These are phyloP conservation scores for Neoniphon sammara DNA, from an alignment of 2,797 vertebrate species.

Conservation along the genomic window DNA sequence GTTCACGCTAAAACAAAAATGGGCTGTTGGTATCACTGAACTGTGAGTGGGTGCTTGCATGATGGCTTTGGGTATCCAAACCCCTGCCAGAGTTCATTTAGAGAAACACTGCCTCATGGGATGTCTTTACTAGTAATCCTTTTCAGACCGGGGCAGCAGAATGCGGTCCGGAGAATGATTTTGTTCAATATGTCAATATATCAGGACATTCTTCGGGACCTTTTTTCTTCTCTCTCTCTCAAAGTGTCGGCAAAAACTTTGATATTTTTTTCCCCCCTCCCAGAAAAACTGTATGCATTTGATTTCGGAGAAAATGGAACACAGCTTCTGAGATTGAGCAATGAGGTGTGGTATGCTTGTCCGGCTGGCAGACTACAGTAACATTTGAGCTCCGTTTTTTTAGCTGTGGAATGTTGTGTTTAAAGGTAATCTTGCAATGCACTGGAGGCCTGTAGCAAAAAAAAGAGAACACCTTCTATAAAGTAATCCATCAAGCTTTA, in stretches of 20 bases:
- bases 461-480: background rate
- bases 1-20: too few relatives aligned
- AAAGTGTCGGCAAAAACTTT: constrained; percentile 15
- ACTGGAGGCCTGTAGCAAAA: constrained; percentile 1
- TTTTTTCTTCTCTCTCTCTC: constrained; percentile 21
- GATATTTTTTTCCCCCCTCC: constrained; percentile 17
- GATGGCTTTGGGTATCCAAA: constrained; percentile 1
- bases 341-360: constrained; percentile 35
- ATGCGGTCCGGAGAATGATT: constrained; percentile 17
- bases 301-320: constrained; percentile 50
- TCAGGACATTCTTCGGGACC: constrained; percentile 15
- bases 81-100: constrained; percentile 18
- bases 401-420: constrained; percentile 34
- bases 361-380: constrained; percentile 16
- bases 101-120: constrained; percentile 12
- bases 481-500: background rate
- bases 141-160: constrained; percentile 11
- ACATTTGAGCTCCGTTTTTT: background rate
- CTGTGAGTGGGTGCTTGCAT: background rate
- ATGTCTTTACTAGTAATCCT: constrained; percentile 25
- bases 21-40: too few relatives aligned
- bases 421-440: constrained; percentile 10
- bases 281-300: constrained; percentile 42
- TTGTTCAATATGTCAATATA: constrained; percentile 26
- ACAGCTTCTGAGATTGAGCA: constrained; percentile 40